Evolutionary conservation across 2,888 invertebrate species (phyloP).

Genomic region (Ophion ventricosus): DNA sequence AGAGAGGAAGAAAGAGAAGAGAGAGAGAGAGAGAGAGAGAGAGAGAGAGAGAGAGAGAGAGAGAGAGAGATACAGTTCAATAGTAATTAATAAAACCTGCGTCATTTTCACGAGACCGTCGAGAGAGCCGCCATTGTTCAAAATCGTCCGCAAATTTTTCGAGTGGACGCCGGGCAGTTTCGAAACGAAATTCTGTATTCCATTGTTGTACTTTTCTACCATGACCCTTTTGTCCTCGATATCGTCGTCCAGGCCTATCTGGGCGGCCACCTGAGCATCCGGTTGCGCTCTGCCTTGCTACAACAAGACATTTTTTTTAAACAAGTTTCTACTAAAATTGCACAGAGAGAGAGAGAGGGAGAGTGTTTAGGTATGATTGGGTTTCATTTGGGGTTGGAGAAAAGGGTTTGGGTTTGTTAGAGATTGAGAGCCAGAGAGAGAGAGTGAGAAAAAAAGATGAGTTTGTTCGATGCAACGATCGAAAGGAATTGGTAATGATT

Average conservation of each 20-base stretch:
- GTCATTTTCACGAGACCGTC: constrained; percentile 86
- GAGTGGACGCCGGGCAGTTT: constrained; percentile 95
- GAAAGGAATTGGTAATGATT: not conserved
- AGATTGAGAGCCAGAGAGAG: no score
- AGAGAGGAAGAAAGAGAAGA: no score
- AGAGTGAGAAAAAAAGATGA: constrained; percentile 42
- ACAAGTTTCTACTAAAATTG: no score
- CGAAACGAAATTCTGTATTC: constrained; percentile 91
- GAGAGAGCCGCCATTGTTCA: constrained; percentile 90
- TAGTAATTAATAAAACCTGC: constrained; percentile 82
- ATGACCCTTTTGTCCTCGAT: constrained; percentile 83
- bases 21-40: no score
- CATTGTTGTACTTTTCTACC: constrained; percentile 88
- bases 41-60: no score
- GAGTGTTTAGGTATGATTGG: no score
- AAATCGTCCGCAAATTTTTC: constrained; percentile 91
- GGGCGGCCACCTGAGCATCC: constrained; percentile 88
- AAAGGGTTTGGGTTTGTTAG: no score
- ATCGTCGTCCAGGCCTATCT: constrained; percentile 88
- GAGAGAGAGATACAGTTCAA: constrained; percentile 46
- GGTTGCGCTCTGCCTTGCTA: constrained; percentile 93
- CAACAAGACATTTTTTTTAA: constrained; percentile 8
- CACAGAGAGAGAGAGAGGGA: no score
- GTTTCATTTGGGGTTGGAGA: no score
- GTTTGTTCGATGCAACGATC: not conserved